Evolutionary conservation across 2,888 invertebrate genomes (phyloP), one percentile per base, ranked within the genome.

Genomic region (Cephonodes hylas): DNA sequence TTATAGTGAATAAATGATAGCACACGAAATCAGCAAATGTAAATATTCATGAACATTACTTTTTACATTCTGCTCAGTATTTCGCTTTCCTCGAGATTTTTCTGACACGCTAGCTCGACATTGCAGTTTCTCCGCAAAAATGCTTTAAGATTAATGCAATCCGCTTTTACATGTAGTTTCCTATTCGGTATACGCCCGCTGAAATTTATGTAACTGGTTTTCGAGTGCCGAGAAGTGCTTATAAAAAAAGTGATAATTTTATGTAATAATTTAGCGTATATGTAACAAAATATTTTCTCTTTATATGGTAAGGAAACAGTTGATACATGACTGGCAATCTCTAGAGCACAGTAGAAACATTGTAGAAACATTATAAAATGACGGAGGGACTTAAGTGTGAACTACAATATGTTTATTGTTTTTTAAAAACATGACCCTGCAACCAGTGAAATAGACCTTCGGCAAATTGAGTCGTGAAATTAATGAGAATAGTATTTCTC

Each of bases 21-120:
- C n/a, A n/a, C 4, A 45, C 18, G 53, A 46, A 46, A 4, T 10
- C 10, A 31, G 27, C 38, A 38, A 15, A 4, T 53, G 18, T 53
- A 53, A 31, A 53, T 53, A 53, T 53, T 27, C 4, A 53, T 53
- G 13, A 10, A 27, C 10, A 27, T 25, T 2, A 25, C n/a, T 18
- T 53, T 48, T 53, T 31, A n/a, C 27, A 53, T 7, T 53, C 18
- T 18, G 10, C 18, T 27, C 48, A 53, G 53, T 27, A 53, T 53
- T 53, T 53, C 31, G 53, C 53, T 53, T 53, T 53, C 53, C 27
- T 53, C 53, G 53, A 53, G 53, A 53, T 53, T 31, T 53, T 53
- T 53, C 53, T 53, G 53, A 53, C 31, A 53, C 53, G 53, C 53
- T 53, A 53, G 8, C 53, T 18, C 18, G 27, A 53, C 15, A 18